Base-by-base conservation (phyloP, 2,797 vertebrate genomes). In the Neosalanx taihuensis region DNA sequence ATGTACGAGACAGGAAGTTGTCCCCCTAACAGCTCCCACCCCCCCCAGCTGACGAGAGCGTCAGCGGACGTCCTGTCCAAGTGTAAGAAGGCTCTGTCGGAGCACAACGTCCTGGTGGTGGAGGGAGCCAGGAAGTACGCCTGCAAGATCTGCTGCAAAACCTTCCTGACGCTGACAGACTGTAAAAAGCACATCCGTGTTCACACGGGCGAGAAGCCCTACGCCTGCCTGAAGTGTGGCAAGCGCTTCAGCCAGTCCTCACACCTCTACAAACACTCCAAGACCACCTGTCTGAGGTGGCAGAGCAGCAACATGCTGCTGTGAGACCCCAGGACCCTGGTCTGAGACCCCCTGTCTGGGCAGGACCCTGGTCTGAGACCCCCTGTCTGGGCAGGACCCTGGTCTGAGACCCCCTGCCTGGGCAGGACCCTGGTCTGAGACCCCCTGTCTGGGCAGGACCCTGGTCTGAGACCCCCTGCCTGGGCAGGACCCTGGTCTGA, bases 101-200 rank as follows among this genome's bases (percentile, higher is more conserved):
- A 99, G 93, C 98, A 99, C 83, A 99, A 99, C 0, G 98, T 99
- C 69, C 83, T 99, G 88, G 98, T 99, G 60, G 98, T 99, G 0
- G 98, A 98, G 81, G 98, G 98, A 0, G 97, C 96, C 0, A 94
- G 97, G 33, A 99, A 99, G 81, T 99, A 99, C 0, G 98, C 98
- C 12, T 99, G 97, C 85, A 98, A 97, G 88, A 99, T 99, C 90
- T 99, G 98, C 93, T 99, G 97, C 85, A 99, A 99, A 90, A 98
- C 97, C 4, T 99, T 99, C 77, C 89, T 99, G 84, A 99, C 98
- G 18, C 83, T 99, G 73, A 99, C 98, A 1, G 98, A 99, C 90
- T 99, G 98, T 88, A 99, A 99, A 93, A 99, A 99, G 81, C 98
- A 99, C 89, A 99, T 99, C 86, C 92, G 97, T 0, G 97, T 99